A percentile compares a stretch with the other conserved stretches of the same genome.
Conservation (phyloP, 2,113 vertebrate species). For the Pterophyllum scalare region DNA sequence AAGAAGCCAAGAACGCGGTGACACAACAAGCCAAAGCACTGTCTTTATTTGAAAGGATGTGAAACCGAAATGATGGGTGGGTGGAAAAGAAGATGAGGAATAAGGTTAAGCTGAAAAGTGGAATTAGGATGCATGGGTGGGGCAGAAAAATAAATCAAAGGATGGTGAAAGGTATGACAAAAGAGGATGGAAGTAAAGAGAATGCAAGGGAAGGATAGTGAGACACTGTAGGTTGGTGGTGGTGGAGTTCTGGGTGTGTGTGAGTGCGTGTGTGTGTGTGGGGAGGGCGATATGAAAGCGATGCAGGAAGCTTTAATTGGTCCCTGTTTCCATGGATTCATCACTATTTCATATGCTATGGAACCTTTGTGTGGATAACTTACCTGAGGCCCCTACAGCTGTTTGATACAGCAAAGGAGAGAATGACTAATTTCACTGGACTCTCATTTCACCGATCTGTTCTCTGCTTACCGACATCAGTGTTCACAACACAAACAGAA, state of each 20-base stretch:
- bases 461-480: background rate
- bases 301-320: conserved; percentile 87
- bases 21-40: conserved; percentile 63
- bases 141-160: conserved; percentile 46
- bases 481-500: conserved; percentile 7
- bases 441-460: conserved; percentile 7
- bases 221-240: background rate
- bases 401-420: conserved; percentile 45
- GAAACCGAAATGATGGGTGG: conserved; percentile 17
- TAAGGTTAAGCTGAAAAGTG: conserved; percentile 32
- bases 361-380: conserved; percentile 81
- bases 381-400: conserved; percentile 47
- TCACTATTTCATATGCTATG: conserved; percentile 84
- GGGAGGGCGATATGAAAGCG: conserved; percentile 27
- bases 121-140: conserved; percentile 33
- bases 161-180: conserved; percentile 49
- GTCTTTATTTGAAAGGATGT: conserved; percentile 52
- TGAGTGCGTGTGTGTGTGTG: background rate
- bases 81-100: conserved; percentile 8
- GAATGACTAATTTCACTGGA: conserved; percentile 28
- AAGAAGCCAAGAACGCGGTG: conserved; percentile 81
- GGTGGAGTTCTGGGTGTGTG: background rate
- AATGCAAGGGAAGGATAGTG: conserved; percentile 17
- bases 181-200: conserved; percentile 36
- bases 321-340: conserved; percentile 78